Evolutionary conservation across 1,140 invertebrate species (phyloP).

Genomic region (Araneus ventricosus): DNA sequence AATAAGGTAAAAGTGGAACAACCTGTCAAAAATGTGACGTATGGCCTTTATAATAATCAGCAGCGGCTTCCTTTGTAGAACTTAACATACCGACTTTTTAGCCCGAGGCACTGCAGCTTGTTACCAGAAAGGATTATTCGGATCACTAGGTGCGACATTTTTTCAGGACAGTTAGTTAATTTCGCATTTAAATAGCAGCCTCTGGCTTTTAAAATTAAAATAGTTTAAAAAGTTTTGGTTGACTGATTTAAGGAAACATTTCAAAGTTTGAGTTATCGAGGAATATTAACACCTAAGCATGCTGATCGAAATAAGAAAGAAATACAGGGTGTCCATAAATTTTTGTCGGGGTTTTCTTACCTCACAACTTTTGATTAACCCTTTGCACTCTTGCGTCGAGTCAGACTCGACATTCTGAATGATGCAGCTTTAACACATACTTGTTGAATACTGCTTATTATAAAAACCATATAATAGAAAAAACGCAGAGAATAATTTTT

Average conservation of each 20-base stretch:
- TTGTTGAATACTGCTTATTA: too few relatives aligned
- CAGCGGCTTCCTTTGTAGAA: not conserved
- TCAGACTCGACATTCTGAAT: too few relatives aligned
- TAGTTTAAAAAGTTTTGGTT: not conserved
- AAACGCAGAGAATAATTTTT: too few relatives aligned
- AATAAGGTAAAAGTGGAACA: not conserved
- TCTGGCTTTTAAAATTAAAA: not conserved
- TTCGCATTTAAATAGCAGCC: not conserved
- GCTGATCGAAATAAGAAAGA: too few relatives aligned
- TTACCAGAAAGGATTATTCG: not conserved
- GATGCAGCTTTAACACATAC: too few relatives aligned
- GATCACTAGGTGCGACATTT: not conserved
- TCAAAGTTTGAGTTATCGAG: too few relatives aligned
- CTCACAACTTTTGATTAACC: too few relatives aligned
- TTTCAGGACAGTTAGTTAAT: not conserved
- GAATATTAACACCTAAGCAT: too few relatives aligned
- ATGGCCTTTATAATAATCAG: not conserved
- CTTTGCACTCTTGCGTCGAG: too few relatives aligned
- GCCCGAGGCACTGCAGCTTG: not conserved
- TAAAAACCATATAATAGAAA: too few relatives aligned
- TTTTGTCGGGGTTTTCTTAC: too few relatives aligned
- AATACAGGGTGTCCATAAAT: too few relatives aligned
- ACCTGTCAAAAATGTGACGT: not conserved
- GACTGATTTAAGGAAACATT: not conserved
- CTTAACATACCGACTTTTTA: not conserved